Conservation (phyloP, 2,888 invertebrate species). For the Zaprionus obscuricornis region DNA sequence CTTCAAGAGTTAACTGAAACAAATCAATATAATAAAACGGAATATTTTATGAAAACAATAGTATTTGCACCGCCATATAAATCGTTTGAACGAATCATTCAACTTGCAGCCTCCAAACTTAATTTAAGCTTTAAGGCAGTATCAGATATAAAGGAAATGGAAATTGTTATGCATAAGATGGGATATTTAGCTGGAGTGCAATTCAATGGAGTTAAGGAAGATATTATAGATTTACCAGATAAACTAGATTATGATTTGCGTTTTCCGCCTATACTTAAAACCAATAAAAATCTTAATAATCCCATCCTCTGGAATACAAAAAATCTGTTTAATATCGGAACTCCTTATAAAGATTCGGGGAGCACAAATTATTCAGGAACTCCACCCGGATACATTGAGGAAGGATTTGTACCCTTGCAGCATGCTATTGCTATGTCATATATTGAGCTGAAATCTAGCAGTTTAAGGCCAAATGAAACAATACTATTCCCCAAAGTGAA, state of each 20-base stretch:
- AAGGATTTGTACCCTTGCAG: conserved; percentile 28
- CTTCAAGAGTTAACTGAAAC: neutral
- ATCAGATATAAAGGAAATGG: neutral
- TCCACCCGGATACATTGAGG: conserved; percentile 23
- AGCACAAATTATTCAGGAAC: neutral
- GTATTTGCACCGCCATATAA: neutral
- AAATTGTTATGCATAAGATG: neutral
- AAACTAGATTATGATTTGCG: conserved; percentile 3
- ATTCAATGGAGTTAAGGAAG: neutral
- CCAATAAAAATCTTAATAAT: neutral
- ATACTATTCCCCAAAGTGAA: conserved; percentile 3
- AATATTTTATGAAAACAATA: neutral
- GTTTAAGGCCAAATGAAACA: no score
- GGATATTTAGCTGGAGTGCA: conserved; percentile 2
- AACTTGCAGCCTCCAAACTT: neutral
- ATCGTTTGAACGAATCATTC: neutral
- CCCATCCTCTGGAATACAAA: conserved; percentile 8
- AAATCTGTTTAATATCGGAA: neutral
- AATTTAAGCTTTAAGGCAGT: neutral
- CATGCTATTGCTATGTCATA: conserved; percentile 31
- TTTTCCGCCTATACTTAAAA: conserved; percentile 1
- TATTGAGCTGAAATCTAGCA: conserved; percentile 16
- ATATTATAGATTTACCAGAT: neutral
- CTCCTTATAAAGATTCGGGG: neutral
- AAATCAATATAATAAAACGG: neutral